These are phyloP conservation scores for Umimayanthus chanpuru DNA, from an alignment of 92 coral and sea anemone genomes.

Conservation along the genomic window DNA sequence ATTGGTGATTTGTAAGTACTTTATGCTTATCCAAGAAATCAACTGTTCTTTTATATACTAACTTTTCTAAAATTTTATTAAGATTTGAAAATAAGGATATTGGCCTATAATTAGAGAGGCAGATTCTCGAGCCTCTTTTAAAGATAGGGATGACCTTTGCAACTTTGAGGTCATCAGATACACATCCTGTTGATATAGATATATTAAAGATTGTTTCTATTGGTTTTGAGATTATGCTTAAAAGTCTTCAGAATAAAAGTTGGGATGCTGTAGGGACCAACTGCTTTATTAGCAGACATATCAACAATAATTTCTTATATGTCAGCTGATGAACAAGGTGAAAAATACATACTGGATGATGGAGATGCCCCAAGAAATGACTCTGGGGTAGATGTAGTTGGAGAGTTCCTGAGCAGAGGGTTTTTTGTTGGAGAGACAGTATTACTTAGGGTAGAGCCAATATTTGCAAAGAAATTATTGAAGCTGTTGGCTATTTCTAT, in stretches of 20 bases:
- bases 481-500: slow-evolving; percentile 5
- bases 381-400: slow-evolving; percentile 3
- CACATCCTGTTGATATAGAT: slow-evolving; percentile 27
- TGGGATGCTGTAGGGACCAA: slow-evolving; percentile 15
- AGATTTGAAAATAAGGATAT: neutral
- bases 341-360: slow-evolving; percentile 10
- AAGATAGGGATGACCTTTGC: too few species aligned
- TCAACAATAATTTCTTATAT: neutral
- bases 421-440: too few species aligned
- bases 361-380: slow-evolving; percentile 8
- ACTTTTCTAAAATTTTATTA: neutral
- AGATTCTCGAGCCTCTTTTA: neutral
- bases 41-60: too few species aligned
- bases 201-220: slow-evolving; percentile 25
- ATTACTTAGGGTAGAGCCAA: slow-evolving; percentile 2
- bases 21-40: too few species aligned
- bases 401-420: too few species aligned
- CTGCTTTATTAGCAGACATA: slow-evolving; percentile 14
- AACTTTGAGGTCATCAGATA: slow-evolving; percentile 9
- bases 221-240: slow-evolving; percentile 21
- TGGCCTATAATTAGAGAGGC: slow-evolving; percentile 17
- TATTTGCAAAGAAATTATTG: slow-evolving; percentile 13
- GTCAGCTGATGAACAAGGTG: slow-evolving; percentile 1
- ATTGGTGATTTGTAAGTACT: slow-evolving; percentile 23
- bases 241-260: slow-evolving; percentile 17